These are phyloP conservation scores for Coracias cyanogaster DNA, from an alignment of 2,797 vertebrate species.

Conservation along the genomic window DNA sequence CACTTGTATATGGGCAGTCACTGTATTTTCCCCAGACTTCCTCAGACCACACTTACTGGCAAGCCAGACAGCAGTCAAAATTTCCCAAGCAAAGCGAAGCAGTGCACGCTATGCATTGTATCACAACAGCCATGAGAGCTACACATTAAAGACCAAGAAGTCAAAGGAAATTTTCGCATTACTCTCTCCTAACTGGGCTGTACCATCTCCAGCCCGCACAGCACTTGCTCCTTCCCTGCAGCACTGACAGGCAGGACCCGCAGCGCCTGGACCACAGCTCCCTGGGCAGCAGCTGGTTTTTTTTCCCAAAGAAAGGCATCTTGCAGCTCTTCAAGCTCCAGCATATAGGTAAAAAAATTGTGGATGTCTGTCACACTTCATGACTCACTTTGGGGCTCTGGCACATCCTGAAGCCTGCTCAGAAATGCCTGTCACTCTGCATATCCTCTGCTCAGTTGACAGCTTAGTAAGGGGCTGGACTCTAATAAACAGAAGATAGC, in stretches of 20 bases:
- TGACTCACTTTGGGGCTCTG: neutral
- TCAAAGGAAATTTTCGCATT: neutral
- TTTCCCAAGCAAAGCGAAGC: neutral
- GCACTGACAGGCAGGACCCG: accelerated
- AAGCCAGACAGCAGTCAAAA: neutral
- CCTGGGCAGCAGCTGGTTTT: neutral
- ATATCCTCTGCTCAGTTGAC: neutral
- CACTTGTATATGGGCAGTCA: neutral
- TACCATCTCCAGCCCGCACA: neutral
- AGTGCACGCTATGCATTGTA: neutral
- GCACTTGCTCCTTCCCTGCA: neutral
- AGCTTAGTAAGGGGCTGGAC: neutral
- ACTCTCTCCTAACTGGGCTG: neutral
- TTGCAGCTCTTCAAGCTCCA: neutral
- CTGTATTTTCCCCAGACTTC: neutral
- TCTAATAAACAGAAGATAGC: neutral
- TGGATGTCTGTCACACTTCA: neutral
- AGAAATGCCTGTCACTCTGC: slow-evolving; percentile 32
- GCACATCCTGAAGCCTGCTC: neutral
- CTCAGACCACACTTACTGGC: neutral
- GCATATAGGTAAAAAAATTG: neutral
- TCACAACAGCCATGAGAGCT: neutral
- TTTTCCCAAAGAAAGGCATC: neutral
- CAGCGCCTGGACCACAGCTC: accelerated
- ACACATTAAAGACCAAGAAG: neutral